Conservation (phyloP, 1,140 invertebrate genomes). For the Zaprionus camerounensis region DNA sequence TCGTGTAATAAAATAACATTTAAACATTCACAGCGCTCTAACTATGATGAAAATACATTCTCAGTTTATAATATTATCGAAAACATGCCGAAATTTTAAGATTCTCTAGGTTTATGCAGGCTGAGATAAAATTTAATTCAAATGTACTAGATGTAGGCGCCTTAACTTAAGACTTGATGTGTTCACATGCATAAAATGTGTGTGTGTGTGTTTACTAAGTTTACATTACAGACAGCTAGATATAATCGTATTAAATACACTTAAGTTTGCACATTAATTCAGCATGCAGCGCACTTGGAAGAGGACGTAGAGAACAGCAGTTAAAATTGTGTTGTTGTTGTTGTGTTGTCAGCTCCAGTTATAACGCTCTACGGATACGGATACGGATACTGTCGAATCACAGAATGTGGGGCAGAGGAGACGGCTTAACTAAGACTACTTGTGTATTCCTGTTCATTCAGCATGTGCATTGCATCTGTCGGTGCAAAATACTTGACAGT, state of each 20-base stretch:
- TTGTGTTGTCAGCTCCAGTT: constrained; percentile 27
- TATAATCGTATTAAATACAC: constrained; percentile 45
- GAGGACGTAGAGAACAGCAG: constrained; percentile 39
- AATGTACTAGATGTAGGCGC: not conserved
- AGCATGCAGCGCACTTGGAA: constrained; percentile 60
- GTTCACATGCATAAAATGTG: constrained; percentile 38
- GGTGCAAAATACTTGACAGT: constrained; percentile 86
- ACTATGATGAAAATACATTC: constrained; percentile 34
- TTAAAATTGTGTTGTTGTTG: constrained; percentile 40
- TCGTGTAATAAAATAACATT: constrained; percentile 42
- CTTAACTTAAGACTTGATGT: constrained; percentile 14
- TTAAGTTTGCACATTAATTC: constrained; percentile 39
- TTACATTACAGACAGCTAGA: constrained; percentile 51
- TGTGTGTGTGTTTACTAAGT: constrained; percentile 33
- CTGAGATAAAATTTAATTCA: not conserved
- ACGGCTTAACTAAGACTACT: constrained; percentile 76
- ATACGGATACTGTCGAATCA: constrained; percentile 30
- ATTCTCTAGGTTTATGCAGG: constrained; percentile 2
- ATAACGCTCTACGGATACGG: constrained; percentile 8
- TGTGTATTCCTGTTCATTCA: constrained; percentile 83
- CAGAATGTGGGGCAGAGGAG: constrained; percentile 15
- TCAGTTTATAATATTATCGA: constrained; percentile 12
- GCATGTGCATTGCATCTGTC: constrained; percentile 86
- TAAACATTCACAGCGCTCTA: constrained; percentile 66
- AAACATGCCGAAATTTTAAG: constrained; percentile 20